Conservation (phyloP, 2,113 vertebrate species). For the Pluvialis apricaria region DNA sequence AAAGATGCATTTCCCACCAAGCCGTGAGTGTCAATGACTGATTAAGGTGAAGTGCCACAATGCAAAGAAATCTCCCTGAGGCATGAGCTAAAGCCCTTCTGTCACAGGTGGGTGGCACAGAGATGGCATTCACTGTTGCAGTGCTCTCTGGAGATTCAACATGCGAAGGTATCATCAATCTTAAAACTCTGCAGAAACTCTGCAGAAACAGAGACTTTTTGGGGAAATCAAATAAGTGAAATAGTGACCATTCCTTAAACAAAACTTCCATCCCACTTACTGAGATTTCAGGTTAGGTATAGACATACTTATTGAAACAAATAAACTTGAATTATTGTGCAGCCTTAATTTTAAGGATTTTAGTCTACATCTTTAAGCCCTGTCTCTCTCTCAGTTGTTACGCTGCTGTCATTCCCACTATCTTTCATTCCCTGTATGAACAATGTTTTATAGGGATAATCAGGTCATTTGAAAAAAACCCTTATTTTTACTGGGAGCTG, state of each 20-base stretch:
- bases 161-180: not conserved
- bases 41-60: not conserved
- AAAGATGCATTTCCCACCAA: not conserved
- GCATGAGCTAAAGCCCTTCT: not conserved
- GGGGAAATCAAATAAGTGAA: not conserved
- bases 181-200: not conserved
- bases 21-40: not conserved
- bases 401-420: not conserved
- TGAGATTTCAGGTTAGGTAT: not conserved
- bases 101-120: not conserved
- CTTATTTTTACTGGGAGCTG: not conserved
- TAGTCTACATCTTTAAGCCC: not conserved
- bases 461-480: not conserved
- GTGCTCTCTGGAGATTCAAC: not conserved
- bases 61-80: not conserved
- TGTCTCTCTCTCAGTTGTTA: not conserved
- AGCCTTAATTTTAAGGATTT: not conserved
- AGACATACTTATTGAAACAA: not conserved
- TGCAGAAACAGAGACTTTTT: not conserved
- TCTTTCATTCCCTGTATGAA: not conserved
- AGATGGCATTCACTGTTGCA: not conserved
- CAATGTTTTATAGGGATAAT: not conserved
- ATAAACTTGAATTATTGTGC: not conserved
- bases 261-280: not conserved
- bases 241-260: not conserved